A percentile compares a stretch with the other conserved stretches of the same genome.
phyloP scores from a whole-genome alignment of 1,140 invertebrate species.

The Rhizoglyphus robini region DNA sequence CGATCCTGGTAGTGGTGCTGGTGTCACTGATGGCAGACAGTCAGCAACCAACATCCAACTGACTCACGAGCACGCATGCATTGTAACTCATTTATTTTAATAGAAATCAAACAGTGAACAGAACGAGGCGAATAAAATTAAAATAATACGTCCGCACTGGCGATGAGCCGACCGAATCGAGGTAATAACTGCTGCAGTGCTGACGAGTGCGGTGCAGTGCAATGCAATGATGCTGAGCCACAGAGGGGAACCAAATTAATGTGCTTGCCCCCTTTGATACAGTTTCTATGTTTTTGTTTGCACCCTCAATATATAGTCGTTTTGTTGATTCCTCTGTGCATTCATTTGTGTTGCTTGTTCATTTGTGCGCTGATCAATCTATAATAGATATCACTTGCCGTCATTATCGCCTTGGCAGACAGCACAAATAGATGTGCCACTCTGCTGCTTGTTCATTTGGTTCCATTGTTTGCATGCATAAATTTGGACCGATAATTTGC shows the following conservation, averaged over 20 bases:
- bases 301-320: not conserved
- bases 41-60: too few species aligned
- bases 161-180: not conserved
- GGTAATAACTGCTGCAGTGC: too few species aligned
- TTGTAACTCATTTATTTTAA: constrained; percentile 9
- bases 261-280: not conserved
- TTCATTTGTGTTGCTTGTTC: constrained; percentile 3
- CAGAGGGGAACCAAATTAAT: not conserved
- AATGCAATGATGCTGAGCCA: not conserved
- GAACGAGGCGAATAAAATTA: constrained; percentile 7
- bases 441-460: constrained; percentile 1
- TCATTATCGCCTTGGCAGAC: constrained; percentile 1
- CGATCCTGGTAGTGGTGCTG: not conserved
- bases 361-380: constrained; percentile 8
- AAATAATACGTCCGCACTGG: constrained; percentile 3
- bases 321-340: not conserved
- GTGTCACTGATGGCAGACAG: not conserved
- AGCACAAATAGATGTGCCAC: not conserved
- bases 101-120: not conserved
- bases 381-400: not conserved
- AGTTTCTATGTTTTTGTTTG: not conserved
- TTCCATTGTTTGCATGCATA: constrained; percentile 15
- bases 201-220: too few species aligned
- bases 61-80: not conserved
- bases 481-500: constrained; percentile 7